Conservation (phyloP, 2,888 invertebrate genomes). For the Amiota mariae region DNA sequence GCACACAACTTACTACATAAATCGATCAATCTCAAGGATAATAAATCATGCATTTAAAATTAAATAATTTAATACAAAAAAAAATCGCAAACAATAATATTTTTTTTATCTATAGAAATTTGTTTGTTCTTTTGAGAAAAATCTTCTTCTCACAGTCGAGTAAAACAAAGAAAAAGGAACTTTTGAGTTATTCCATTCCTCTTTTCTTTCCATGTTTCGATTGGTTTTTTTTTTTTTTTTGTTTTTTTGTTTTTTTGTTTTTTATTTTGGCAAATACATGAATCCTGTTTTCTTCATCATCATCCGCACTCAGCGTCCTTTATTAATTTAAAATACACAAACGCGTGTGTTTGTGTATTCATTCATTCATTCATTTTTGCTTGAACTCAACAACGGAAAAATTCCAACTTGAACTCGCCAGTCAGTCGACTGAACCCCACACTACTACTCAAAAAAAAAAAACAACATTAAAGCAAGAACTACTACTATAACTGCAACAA, state of each 20-base stretch:
- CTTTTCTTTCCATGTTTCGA: too few species aligned
- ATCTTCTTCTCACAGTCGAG: neutral
- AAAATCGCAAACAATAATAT: too few species aligned
- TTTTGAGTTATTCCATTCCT: neutral
- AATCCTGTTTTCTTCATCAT: conserved; percentile 35
- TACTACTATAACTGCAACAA: neutral
- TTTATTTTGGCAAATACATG: conserved; percentile 54
- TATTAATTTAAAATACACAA: conserved; percentile 65
- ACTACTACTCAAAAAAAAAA: neutral
- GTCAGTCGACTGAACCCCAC: neutral
- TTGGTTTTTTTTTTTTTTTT: too few species aligned
- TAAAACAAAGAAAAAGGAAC: conserved; percentile 13
- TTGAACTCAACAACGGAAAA: conserved; percentile 20
- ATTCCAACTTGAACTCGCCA: conserved; percentile 29
- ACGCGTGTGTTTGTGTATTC: conserved; percentile 28
- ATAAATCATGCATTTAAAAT: too few species aligned
- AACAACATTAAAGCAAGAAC: neutral
- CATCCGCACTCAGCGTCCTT: conserved; percentile 47
- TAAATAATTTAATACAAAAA: too few species aligned
- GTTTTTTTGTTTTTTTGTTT: neutral
- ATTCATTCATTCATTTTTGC: conserved; percentile 33
- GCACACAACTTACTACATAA: neutral
- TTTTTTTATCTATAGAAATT: too few species aligned
- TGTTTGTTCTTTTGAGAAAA: too few species aligned
- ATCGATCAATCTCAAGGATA: too few species aligned